phyloP scores from a whole-genome alignment of 2,113 vertebrate genomes.

The Calidris pugnax region DNA sequence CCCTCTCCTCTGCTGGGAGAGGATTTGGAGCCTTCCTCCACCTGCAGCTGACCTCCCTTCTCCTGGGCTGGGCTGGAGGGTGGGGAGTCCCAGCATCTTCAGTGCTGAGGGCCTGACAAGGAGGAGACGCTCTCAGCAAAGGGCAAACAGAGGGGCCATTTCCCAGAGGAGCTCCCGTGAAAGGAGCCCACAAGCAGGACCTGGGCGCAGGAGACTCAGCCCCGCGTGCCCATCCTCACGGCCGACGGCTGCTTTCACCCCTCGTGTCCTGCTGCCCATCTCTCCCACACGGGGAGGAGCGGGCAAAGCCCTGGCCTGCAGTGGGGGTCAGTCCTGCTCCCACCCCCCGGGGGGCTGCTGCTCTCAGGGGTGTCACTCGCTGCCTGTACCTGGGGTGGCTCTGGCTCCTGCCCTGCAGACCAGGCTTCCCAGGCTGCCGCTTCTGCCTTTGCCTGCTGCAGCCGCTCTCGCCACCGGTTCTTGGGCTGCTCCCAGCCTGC shows the following conservation, averaged over 20 bases:
- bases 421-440: background rate
- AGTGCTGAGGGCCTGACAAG: background rate
- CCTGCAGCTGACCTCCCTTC: too few species aligned
- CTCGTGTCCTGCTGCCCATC: background rate
- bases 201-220: background rate
- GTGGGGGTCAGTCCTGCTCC: background rate
- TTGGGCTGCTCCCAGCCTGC: background rate
- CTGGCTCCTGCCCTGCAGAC: background rate
- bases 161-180: background rate
- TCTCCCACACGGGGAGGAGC: background rate
- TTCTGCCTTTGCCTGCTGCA: background rate
- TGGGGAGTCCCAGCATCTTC: background rate
- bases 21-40: background rate
- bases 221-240: background rate
- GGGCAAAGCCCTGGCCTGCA: background rate
- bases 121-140: background rate
- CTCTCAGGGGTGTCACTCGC: too few species aligned
- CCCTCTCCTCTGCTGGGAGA: background rate
- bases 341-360: background rate
- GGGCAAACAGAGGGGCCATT: background rate
- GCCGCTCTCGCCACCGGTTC: background rate
- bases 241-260: background rate
- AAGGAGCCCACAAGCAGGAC: background rate
- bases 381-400: background rate
- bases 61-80: background rate